Evolutionary conservation across 1,140 invertebrate genomes (phyloP).

Genomic region (Mercenaria mercenaria): DNA sequence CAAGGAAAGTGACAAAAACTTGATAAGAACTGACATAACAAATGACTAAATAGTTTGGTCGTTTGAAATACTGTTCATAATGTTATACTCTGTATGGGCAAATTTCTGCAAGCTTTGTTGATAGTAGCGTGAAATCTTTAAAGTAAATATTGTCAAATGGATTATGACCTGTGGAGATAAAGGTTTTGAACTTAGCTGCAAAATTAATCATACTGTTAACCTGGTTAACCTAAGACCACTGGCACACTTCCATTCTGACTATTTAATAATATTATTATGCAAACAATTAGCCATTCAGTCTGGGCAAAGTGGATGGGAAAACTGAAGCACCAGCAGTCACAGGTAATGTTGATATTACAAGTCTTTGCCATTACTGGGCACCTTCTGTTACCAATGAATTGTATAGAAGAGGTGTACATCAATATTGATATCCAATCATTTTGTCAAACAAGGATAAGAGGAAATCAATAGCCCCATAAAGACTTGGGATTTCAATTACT

Average conservation of each 20-base stretch:
- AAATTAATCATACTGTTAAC: conserved; percentile 19
- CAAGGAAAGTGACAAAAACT: conserved; percentile 6
- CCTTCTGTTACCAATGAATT: neutral
- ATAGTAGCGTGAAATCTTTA: conserved; percentile 51
- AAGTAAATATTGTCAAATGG: conserved; percentile 58
- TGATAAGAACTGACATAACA: conserved; percentile 46
- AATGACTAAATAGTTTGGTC: conserved; percentile 49
- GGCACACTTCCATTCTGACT: neutral
- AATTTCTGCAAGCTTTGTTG: conserved; percentile 34
- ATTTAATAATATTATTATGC: neutral
- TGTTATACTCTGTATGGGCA: conserved; percentile 3
- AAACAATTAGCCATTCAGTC: neutral
- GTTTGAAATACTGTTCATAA: neutral
- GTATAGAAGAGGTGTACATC: neutral
- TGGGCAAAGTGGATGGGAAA: neutral
- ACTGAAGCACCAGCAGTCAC: neutral
- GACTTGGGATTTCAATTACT: conserved; percentile 21
- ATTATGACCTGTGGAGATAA: conserved; percentile 43
- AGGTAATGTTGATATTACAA: neutral
- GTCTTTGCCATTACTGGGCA: neutral
- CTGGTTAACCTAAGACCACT: neutral
- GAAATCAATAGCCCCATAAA: conserved; percentile 1
- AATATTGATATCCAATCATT: conserved; percentile 44
- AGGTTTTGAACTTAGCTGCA: conserved; percentile 23
- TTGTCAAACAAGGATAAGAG: conserved; percentile 25